Evolutionary conservation across 2,113 vertebrate species (phyloP).

Genomic region (Myotis brandtii): DNA sequence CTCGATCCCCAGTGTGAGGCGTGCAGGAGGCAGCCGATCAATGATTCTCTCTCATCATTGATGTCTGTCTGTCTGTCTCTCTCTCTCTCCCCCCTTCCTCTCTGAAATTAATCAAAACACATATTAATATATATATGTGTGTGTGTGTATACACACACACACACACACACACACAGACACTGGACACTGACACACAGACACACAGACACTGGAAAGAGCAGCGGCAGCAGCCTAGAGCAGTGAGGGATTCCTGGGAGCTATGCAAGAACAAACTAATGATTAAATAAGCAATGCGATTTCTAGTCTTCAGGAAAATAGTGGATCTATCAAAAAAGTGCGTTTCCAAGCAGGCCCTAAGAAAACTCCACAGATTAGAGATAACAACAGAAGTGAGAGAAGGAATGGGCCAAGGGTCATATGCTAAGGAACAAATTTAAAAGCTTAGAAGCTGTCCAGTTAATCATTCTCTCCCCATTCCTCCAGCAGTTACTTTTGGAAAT

Average conservation of each 20-base stretch:
- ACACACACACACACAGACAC: too few species aligned
- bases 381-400: neutral
- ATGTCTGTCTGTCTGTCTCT: too few species aligned
- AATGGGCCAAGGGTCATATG: neutral
- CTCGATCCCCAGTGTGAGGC: too few species aligned
- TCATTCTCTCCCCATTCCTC: neutral
- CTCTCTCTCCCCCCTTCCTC: too few species aligned
- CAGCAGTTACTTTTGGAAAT: neutral
- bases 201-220: too few species aligned
- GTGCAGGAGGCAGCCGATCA: too few species aligned
- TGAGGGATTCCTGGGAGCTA: neutral
- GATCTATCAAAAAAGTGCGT: neutral
- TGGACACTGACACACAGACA: too few species aligned
- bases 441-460: neutral
- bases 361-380: neutral
- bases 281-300: neutral
- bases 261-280: neutral
- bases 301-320: neutral
- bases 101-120: too few species aligned
- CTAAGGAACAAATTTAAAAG: neutral
- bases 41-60: too few species aligned
- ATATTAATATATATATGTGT: too few species aligned
- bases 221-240: too few species aligned
- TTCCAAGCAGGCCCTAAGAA: neutral
- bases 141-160: too few species aligned